Evolutionary conservation across 2,113 vertebrate species (phyloP).

Genomic region (Circaetus gallicus): DNA sequence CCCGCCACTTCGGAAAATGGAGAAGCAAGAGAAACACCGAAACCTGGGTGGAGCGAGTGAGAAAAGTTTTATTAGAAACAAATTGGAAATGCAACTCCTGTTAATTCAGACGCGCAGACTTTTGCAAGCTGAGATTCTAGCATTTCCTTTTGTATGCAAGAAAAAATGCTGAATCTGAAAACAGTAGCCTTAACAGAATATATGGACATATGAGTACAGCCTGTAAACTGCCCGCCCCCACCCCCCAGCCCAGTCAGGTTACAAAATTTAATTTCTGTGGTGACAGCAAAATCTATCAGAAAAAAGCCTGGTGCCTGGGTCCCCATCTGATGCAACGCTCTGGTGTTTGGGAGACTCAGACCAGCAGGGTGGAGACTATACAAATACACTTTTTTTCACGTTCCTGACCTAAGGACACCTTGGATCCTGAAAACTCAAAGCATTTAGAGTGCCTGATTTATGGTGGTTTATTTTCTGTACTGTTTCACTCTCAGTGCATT

Average conservation of each 20-base stretch:
- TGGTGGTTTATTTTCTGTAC: not conserved
- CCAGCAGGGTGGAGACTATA: not conserved
- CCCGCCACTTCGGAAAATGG: not conserved
- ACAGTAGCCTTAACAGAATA: not conserved
- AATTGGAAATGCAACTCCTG: not conserved
- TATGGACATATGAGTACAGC: not conserved
- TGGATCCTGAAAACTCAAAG: not conserved
- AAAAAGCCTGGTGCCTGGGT: not conserved
- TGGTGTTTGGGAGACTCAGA: not conserved
- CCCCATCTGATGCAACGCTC: not conserved
- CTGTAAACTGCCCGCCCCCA: not conserved
- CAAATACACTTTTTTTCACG: not conserved
- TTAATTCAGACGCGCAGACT: not conserved
- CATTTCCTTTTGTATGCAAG: not conserved
- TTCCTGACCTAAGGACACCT: not conserved
- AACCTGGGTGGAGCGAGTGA: not conserved
- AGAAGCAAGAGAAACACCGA: not conserved
- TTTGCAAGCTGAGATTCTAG: not conserved
- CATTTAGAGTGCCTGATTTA: not conserved
- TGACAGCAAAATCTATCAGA: not conserved
- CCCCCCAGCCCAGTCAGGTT: not conserved
- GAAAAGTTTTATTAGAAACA: not conserved
- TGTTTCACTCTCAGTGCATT: accelerated
- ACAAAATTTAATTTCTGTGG: not conserved
- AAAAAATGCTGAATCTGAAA: not conserved